phyloP scores from a whole-genome alignment of 2,888 invertebrate genomes.

The Enoplolaimus lenunculus region DNA sequence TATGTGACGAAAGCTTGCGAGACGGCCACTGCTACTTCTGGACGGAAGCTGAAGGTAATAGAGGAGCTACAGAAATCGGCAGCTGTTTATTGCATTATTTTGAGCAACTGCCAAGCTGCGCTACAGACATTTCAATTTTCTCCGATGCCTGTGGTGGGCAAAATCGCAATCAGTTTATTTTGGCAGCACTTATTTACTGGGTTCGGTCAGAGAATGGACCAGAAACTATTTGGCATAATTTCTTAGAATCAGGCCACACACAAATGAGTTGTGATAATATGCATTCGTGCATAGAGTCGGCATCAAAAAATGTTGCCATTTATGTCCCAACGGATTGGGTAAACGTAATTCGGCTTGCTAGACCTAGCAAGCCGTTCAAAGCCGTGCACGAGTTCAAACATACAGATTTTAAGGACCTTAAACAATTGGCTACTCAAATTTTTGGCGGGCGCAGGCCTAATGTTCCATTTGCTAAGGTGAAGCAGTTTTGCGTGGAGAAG shows the following conservation, averaged over 20 bases:
- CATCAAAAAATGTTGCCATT: not conserved
- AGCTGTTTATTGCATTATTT: slow-evolving; percentile 3
- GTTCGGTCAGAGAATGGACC: not conserved
- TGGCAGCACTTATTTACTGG: not conserved
- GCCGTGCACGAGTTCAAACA: not conserved
- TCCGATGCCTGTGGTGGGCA: slow-evolving; percentile 16
- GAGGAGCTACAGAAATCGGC: slow-evolving; percentile 17
- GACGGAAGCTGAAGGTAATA: slow-evolving; percentile 2
- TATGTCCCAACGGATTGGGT: not conserved
- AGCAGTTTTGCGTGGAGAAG: too few species aligned
- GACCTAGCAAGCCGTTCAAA: not conserved
- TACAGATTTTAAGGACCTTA: not conserved
- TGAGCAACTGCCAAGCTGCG: not conserved
- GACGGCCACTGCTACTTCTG: slow-evolving; percentile 17
- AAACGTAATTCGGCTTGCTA: not conserved
- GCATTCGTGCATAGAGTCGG: slow-evolving; percentile 10
- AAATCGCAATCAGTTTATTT: too few species aligned
- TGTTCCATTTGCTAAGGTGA: too few species aligned
- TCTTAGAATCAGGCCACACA: slow-evolving; percentile 19
- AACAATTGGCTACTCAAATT: not conserved
- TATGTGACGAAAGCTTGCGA: not conserved
- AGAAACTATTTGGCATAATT: not conserved
- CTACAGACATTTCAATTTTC: not conserved
- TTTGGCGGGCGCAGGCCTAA: not conserved
- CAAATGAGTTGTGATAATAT: slow-evolving; percentile 15